Evolutionary conservation across 2,113 vertebrate genomes (phyloP), one percentile per base, ranked within the genome.

Genomic region (Cercocebus atys): DNA sequence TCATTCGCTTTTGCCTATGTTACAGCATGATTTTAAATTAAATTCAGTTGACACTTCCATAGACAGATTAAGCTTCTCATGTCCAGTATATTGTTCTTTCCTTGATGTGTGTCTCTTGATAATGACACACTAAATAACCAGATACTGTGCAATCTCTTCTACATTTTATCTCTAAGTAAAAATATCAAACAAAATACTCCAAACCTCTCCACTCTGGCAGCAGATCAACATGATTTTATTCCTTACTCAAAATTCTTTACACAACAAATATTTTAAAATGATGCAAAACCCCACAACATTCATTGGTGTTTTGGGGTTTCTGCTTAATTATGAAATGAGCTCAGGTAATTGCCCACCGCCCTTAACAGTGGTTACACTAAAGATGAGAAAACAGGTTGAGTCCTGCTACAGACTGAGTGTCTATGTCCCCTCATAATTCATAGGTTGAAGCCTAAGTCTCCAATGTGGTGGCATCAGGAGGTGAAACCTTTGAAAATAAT

Each of bases 321-420:
- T 13, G 35, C 43, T 50, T 73, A 50, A 45, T 68, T 59, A 40
- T 61, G 68, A 66, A 83, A 10, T 1, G 2, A 45, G 6, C 6
- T 43, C 30, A 13, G 1, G 16, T 8, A 52, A 43, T 5, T n/a
- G 4, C 0, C 73, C 14, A 43, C 0, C 5, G 20, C 1, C 1
- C 25, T 6, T 25, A 13, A 10, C 30, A 40, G 16, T 3, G 11
- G 8, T 57, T 57, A 23, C 1, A 8, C 27, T 23, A 12, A 64
- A 50, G 38, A 1, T 6, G 16, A 70, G 13, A 43, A 47, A 52
- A 43, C 0, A 40, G 45, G 2, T 50, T 20, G 32, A 66, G 43
- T 50, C 50, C 35, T 16, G 1, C 40, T 35, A 0, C 16, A 4
- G 20, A 83, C 8, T n/a, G 27, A 30, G 4, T 5, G 16, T 38